Evolutionary conservation across 1,140 invertebrate species (phyloP), one percentile per base, ranked within the genome.

Genomic region (Drosophila carrolli): DNA sequence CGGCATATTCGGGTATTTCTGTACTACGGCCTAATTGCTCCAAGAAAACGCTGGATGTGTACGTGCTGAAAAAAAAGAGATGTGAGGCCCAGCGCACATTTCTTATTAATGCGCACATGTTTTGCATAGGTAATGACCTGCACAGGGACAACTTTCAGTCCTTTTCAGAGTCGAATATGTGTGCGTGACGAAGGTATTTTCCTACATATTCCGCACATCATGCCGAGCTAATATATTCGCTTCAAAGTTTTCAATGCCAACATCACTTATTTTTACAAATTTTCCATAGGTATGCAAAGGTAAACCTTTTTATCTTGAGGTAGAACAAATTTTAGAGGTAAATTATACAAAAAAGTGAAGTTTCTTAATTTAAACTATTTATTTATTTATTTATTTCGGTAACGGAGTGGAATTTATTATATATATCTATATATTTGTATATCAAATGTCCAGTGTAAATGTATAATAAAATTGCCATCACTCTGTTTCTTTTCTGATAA

Each of bases 101-200:
- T 78, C 70, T 89, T 89, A 88, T 88, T 88, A 89, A 89, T 88
- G 83, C 84, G 68, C 68, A 90, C 83, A 89, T 83, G 76, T 72
- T 88, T 88, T 84, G 83, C 83, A 88, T 88, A 78, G 78, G 65
- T 78, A 88, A 88, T 89, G 72, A 40, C 48, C 46, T 46, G 60
- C 53, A 43, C 38, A 11, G 54, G 61, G 35, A 56, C 48, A 76
- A 63, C 60, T 79, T 67, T 65, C 60, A 63, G 74, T 55, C 53
- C 57, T 61, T 54, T 83, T 72, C 51, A 65, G 62, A 88, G 81
- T 48, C 78, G 50, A 66, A 76, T 63, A 78, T 66, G 72, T 61
- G 59, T 73, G 77, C 82, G 73, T 75, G 78, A 71, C 81, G 66
- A 77, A 60, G 79, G 57, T 66, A 23, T 71, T 56, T 60, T 43